Evolutionary conservation across 2,113 vertebrate species (phyloP).

Genomic region (Origma solitaria): DNA sequence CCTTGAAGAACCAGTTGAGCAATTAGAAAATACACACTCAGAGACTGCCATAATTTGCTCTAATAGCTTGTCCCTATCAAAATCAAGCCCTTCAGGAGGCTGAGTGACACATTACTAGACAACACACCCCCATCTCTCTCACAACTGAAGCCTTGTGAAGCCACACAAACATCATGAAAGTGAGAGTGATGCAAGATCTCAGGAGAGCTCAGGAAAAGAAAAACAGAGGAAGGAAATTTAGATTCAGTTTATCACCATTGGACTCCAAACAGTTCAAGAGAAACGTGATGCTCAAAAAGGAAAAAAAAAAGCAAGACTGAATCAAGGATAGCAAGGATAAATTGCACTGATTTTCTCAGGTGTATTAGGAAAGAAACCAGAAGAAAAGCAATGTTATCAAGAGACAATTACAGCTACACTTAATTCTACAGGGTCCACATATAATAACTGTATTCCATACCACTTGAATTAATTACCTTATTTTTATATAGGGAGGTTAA

Average conservation of each 20-base stretch:
- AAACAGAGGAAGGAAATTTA: not conserved
- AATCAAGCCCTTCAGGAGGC: not conserved
- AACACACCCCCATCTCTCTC: not conserved
- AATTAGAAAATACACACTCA: not conserved
- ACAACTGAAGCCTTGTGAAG: not conserved
- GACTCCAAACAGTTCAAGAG: not conserved
- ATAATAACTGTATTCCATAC: not conserved
- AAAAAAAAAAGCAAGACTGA: not conserved
- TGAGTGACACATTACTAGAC: not conserved
- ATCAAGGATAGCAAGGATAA: not conserved
- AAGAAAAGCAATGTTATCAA: not conserved
- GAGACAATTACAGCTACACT: not conserved
- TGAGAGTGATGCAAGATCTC: not conserved
- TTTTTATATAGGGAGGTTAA: not conserved
- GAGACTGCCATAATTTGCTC: not conserved
- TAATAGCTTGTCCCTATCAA: not conserved
- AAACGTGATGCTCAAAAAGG: not conserved
- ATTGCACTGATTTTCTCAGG: not conserved
- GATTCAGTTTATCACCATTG: not conserved
- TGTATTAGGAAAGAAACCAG: not conserved
- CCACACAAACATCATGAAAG: not conserved
- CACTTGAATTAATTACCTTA: not conserved
- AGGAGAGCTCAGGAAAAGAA: not conserved
- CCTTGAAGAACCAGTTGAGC: not conserved
- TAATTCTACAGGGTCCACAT: not conserved